Evolutionary conservation across 1,140 invertebrate genomes (phyloP).

Genomic region (Macrobrachium nipponense): DNA sequence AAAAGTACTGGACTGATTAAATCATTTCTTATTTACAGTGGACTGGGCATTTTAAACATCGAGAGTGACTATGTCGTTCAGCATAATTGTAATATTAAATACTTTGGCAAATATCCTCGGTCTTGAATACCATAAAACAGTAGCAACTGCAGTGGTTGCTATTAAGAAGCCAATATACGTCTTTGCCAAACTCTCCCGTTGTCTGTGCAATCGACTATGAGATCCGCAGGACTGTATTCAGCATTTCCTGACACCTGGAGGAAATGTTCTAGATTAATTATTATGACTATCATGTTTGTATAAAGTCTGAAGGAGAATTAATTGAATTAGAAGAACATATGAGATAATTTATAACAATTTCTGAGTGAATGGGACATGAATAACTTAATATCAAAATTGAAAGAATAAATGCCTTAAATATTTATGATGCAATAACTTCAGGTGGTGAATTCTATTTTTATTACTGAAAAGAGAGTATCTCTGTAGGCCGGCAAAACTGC

Average conservation of each 20-base stretch:
- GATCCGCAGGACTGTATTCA: slow-evolving; percentile 44
- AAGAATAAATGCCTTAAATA: not conserved
- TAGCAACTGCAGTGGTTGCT: slow-evolving; percentile 44
- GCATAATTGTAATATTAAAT: slow-evolving; percentile 11
- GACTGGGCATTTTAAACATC: slow-evolving; percentile 8
- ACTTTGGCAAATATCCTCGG: slow-evolving; percentile 19
- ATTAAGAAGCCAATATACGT: slow-evolving; percentile 40
- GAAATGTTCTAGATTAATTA: not conserved
- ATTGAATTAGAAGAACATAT: not conserved
- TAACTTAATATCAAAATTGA: too few species aligned
- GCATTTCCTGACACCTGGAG: slow-evolving; percentile 43
- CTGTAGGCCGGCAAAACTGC: too few species aligned
- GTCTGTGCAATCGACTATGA: slow-evolving; percentile 33
- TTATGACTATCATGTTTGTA: not conserved
- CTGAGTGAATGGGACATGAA: too few species aligned
- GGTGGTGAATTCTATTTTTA: too few species aligned
- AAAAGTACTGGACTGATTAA: too few species aligned
- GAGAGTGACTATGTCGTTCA: slow-evolving; percentile 17
- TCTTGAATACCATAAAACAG: slow-evolving; percentile 33
- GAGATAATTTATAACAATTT: too few species aligned
- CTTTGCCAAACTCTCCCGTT: slow-evolving; percentile 43
- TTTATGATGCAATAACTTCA: not conserved
- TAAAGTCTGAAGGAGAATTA: too few species aligned
- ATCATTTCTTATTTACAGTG: too few species aligned
- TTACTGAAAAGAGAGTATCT: too few species aligned